phyloP scores from a whole-genome alignment of 2,113 vertebrate genomes.

The Alectura lathami region DNA sequence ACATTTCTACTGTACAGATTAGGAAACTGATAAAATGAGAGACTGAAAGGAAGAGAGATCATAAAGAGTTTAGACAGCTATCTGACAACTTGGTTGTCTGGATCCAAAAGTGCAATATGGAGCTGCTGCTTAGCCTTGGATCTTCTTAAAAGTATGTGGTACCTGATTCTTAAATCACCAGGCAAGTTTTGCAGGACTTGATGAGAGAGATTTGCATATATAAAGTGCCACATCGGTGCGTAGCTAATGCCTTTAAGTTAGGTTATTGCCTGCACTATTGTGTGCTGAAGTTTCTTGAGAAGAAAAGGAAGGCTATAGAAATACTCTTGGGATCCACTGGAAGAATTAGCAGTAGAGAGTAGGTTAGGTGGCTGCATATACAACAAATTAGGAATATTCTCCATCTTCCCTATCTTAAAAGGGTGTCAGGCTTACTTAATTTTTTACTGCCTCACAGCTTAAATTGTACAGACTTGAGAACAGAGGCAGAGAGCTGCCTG shows the following conservation, averaged over 20 bases:
- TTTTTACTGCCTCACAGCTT: not conserved
- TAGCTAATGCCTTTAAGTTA: slow-evolving; percentile 1
- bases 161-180: slow-evolving; percentile 2
- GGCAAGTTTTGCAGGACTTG: not conserved
- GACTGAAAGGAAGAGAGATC: not conserved
- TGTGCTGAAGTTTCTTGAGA: not conserved
- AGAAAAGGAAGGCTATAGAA: not conserved
- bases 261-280: not conserved
- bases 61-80: not conserved
- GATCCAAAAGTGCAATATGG: not conserved
- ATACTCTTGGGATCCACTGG: not conserved
- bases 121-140: not conserved
- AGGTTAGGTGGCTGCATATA: not conserved
- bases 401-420: not conserved
- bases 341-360: not conserved
- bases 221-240: not conserved
- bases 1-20: not conserved
- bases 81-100: not conserved
- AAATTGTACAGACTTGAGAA: not conserved
- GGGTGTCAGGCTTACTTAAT: not conserved
- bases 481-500: not conserved
- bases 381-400: not conserved
- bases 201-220: slow-evolving; percentile 1
- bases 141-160: not conserved
- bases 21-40: not conserved